Evolutionary conservation across 2,888 invertebrate genomes (phyloP).

Genomic region (Drosophila setosimentum): DNA sequence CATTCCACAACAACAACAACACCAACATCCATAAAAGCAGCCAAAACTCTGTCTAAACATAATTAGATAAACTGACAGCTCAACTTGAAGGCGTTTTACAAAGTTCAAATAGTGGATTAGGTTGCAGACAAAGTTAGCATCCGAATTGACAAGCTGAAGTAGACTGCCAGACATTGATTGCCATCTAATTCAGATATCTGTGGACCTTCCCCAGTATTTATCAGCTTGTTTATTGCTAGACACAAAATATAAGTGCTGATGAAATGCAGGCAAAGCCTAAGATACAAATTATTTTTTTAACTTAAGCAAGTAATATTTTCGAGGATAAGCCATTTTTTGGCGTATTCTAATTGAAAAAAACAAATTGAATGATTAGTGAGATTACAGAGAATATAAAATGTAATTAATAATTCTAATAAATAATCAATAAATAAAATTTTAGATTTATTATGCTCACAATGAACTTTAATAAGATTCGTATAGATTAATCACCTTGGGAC

Average conservation of each 20-base stretch:
- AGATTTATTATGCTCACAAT: too few relatives aligned
- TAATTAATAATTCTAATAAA: not conserved
- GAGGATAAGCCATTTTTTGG: too few relatives aligned
- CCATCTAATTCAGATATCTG: slow-evolving; percentile 3
- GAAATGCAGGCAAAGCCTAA: not conserved
- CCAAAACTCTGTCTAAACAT: not conserved
- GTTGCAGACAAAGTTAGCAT: not conserved
- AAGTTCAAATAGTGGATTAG: slow-evolving; percentile 1
- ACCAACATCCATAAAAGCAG: not conserved
- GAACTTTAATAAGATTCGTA: not conserved
- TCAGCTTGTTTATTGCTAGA: not conserved
- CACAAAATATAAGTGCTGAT: not conserved
- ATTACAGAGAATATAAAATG: not conserved
- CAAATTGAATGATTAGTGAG: not conserved
- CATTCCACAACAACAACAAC: not conserved
- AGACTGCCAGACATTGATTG: slow-evolving; percentile 5
- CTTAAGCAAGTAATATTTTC: not conserved
- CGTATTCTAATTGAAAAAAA: too few relatives aligned
- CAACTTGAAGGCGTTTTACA: not conserved
- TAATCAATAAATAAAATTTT: not conserved
- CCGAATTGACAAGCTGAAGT: not conserved
- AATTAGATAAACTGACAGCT: slow-evolving; percentile 23
- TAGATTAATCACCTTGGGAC: not conserved
- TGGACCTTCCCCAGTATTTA: not conserved
- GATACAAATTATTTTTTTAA: not conserved